Evolutionary conservation across 92 coral and sea anemone genomes (phyloP).

Genomic region (Siderastrea radians): DNA sequence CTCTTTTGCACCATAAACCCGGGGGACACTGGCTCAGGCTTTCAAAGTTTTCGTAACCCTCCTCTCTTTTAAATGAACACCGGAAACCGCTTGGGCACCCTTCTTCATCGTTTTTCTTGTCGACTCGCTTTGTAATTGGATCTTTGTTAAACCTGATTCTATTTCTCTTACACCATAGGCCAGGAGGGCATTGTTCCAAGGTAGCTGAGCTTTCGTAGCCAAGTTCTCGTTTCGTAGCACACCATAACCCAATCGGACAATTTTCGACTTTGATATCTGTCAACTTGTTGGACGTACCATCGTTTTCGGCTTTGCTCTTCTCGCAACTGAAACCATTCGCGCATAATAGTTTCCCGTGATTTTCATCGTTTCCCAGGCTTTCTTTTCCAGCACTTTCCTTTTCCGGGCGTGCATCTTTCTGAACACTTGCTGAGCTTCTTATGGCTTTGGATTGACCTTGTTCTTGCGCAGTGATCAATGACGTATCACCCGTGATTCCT

Average conservation of each 20-base stretch:
- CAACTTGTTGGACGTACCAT: neutral
- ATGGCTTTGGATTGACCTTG: neutral
- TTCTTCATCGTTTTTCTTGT: neutral
- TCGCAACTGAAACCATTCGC: neutral
- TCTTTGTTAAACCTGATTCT: neutral
- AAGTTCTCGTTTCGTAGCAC: conserved; percentile 17
- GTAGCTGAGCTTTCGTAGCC: conserved; percentile 43
- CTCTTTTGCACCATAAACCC: conserved; percentile 69
- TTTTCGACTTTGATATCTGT: neutral
- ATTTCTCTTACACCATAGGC: conserved; percentile 55
- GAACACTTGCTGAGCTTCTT: too few relatives aligned
- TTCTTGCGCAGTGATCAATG: neutral
- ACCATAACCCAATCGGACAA: conserved; percentile 46
- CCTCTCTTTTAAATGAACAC: conserved; percentile 25
- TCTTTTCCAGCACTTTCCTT: neutral
- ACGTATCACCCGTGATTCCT: neutral
- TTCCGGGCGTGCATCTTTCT: too few relatives aligned
- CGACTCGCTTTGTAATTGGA: neutral
- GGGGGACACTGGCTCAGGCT: conserved; percentile 42
- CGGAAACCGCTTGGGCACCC: conserved; percentile 25
- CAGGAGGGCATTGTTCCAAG: conserved; percentile 45
- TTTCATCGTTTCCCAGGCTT: neutral
- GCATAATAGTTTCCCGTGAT: neutral
- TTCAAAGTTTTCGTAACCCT: neutral
- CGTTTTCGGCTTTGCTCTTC: neutral